These are phyloP conservation scores for Oriolus oriolus DNA, from an alignment of 2,113 vertebrate genomes.

Conservation along the genomic window DNA sequence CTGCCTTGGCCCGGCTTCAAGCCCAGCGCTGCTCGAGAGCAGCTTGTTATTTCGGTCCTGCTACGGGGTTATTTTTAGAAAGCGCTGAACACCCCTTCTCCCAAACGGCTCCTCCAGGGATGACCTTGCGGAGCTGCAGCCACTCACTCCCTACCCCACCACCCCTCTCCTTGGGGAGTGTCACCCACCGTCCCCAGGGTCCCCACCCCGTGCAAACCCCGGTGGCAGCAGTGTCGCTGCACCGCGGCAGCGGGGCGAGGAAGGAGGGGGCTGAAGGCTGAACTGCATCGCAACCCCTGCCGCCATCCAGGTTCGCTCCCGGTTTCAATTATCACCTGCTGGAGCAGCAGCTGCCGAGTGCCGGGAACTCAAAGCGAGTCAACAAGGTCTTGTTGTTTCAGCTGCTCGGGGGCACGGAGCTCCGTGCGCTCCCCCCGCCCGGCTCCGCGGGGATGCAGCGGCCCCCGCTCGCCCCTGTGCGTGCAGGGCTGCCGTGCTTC, in stretches of 20 bases:
- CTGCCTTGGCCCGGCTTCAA: conserved; percentile 50
- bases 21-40: not conserved
- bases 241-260: not conserved
- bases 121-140: not conserved
- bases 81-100: not conserved
- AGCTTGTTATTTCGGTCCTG: conserved; percentile 26
- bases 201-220: not conserved
- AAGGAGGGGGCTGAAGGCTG: not conserved
- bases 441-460: not conserved
- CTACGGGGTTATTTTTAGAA: conserved; percentile 35
- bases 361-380: conserved; percentile 24
- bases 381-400: conserved; percentile 57
- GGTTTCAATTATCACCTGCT: conserved; percentile 68
- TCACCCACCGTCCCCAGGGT: not conserved
- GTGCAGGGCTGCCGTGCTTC: not conserved
- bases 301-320: conserved; percentile 15
- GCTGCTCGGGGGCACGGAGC: conserved; percentile 28
- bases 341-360: conserved; percentile 57
- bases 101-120: not conserved
- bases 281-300: conserved; percentile 9
- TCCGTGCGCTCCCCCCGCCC: not conserved
- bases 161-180: not conserved
- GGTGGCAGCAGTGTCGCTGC: not conserved
- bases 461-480: not conserved
- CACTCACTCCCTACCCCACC: not conserved